Conservation (phyloP, 1,140 invertebrate species). For the Helicoverpa armigera region DNA sequence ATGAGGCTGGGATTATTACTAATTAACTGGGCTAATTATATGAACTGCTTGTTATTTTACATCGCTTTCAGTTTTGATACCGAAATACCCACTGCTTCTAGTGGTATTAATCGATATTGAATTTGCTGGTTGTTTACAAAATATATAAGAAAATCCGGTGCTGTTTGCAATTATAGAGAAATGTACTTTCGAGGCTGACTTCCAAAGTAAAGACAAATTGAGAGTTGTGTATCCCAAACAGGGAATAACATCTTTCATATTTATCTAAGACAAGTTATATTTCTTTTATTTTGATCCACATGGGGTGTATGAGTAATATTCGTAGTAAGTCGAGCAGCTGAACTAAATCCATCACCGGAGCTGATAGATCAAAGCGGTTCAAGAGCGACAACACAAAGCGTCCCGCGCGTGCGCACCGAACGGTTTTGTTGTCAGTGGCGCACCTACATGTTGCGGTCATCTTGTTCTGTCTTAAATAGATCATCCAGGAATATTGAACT, state of each 20-base stretch:
- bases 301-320: constrained; percentile 28
- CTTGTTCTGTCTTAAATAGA: constrained; percentile 25
- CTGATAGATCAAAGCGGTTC: constrained; percentile 27
- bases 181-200: too few species aligned
- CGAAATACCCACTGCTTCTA: too few species aligned
- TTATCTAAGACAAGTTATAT: not conserved
- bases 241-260: not conserved
- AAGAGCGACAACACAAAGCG: constrained; percentile 15
- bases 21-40: not conserved
- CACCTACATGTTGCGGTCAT: not conserved
- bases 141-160: too few species aligned
- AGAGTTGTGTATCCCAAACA: not conserved
- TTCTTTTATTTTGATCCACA: not conserved
- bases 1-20: not conserved
- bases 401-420: not conserved
- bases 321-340: constrained; percentile 7
- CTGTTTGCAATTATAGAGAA: too few species aligned
- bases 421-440: constrained; percentile 32
- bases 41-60: too few species aligned
- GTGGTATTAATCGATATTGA: too few species aligned
- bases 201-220: too few species aligned
- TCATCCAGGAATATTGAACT: not conserved
- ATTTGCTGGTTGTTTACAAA: too few species aligned
- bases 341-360: constrained; percentile 26
- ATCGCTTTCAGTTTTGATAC: too few species aligned